Base-by-base conservation (phyloP, 2,888 invertebrate species). In the Dorcus hopei region DNA sequence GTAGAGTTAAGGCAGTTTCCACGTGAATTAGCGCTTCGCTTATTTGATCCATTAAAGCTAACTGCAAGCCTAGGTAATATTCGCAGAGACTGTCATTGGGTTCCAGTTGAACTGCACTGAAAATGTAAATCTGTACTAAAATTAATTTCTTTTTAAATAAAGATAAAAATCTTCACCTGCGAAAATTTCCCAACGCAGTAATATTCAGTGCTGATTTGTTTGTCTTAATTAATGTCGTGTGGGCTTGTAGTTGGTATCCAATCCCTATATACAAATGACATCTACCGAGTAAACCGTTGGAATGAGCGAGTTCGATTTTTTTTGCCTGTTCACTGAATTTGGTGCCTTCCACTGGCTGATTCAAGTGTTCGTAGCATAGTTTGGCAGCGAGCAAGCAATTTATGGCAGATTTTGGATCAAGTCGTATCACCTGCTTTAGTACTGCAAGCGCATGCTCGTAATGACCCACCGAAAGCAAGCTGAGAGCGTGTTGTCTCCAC, bases 401-500 rank as follows among this genome's bases (percentile, higher is more conserved):
- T 68, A 91, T 80, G 6, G 89, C 85, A 80, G 93, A 89, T 5
- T 80, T 79, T 0, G 90, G 87, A 48, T 86, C 82, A 50, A 97
- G 79, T 68, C 87, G 83, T 49, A 88, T 83, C n/a, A 91, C 92
- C 74, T 93, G 90, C 72, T 88, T 85, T 23, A 95, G 79, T 1
- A 93, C 90, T 16, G 85, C 79, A 50, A 90, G 77, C 0, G 92
- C 88, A 64, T 88, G 86, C 40, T 82, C 78, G 72, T 87, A 83
- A 65, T 83, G 80, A 59, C 86, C 89, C 67, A 87, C 85, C 64
- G 87, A 87, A 63, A 91, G 85, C 52, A 95, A 80, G 59, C 91
- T 88, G 49, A 98, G 83, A n/a, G 94, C 95, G 77, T 97, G 93
- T 80, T 97, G 97, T 51, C 91, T 89, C 97, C 97, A 98, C 42